Base-by-base conservation (phyloP, 2,888 invertebrate species). In the Galeopsomyia nigrocyanea region DNA sequence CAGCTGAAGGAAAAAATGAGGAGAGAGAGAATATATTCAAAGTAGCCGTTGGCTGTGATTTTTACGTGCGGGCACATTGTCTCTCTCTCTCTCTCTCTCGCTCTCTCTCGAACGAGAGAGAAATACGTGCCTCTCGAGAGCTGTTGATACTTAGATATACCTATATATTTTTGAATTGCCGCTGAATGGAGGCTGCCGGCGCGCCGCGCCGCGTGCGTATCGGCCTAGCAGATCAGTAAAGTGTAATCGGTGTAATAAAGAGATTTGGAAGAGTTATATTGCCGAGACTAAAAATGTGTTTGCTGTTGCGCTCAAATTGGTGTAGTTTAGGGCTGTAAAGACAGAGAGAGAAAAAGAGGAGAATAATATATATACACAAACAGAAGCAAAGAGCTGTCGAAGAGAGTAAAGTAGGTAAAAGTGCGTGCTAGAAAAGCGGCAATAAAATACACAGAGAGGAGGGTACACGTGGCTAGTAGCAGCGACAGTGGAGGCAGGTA, bases 21-120 rank as follows among this genome's bases (percentile, higher is more conserved):
- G 70, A 60, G 46, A 57, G 46, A 47, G 19, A 22, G 61, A 55
- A 57, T 58, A 46, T 63, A 68, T 64, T 68, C 64, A 68, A 64
- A 73, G n/a, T 73, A 65, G 55, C 66, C 66, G 69, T 68, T 73
- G 69, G 56, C 61, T 39, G 68, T 64, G 68, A 60, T 62, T 31
- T n/a, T 46, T 26, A 46, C 61, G 61, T 73, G 55, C 62, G 66
- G 71, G 66, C 17, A 61, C 39, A 71, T 71, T 71, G 31, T 31
- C 31, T 31, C 7, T 31, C n/a, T n/a, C n/a, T n/a, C n/a, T n/a
- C n/a, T n/a, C n/a, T n/a, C n/a, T n/a, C n/a, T n/a, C n/a, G n/a
- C n/a, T n/a, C n/a, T n/a, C n/a, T n/a, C n/a, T n/a, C n/a, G n/a
- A n/a, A n/a, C n/a, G n/a, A n/a, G n/a, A n/a, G n/a, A n/a, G n/a